These are phyloP conservation scores for Lacerta bilineata DNA, from an alignment of 2,797 vertebrate species.

Conservation along the genomic window DNA sequence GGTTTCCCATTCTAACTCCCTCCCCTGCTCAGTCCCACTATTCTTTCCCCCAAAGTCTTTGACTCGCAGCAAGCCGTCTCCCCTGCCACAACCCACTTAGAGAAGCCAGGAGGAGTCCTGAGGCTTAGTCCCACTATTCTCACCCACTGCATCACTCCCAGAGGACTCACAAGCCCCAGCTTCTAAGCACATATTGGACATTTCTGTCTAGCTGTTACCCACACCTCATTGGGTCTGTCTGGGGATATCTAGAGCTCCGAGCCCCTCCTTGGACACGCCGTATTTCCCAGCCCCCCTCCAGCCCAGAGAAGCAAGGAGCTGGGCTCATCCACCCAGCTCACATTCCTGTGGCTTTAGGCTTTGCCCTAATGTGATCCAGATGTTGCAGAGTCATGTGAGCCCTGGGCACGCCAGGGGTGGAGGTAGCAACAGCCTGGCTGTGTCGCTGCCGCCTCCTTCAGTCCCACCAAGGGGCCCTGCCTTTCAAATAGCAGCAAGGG, in stretches of 20 bases:
- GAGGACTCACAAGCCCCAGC: background rate
- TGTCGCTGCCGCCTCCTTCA: background rate
- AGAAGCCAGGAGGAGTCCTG: background rate
- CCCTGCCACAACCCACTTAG: background rate
- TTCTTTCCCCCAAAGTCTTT: background rate
- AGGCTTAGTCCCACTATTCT: too few relatives aligned
- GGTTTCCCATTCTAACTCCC: too few relatives aligned
- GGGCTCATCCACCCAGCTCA: background rate
- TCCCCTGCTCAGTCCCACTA: too few relatives aligned
- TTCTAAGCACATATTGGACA: background rate
- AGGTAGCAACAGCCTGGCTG: conserved; percentile 59
- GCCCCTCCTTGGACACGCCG: background rate
- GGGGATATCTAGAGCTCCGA: background rate
- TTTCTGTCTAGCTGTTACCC: background rate
- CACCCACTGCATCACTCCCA: background rate
- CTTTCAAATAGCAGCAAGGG: background rate
- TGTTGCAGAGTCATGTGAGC: conserved; percentile 45
- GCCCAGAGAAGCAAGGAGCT: background rate
- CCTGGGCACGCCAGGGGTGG: conserved; percentile 29
- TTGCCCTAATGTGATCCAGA: conserved; percentile 51
- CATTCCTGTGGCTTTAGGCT: conserved; percentile 45
- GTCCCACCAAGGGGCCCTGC: background rate
- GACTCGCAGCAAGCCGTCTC: background rate
- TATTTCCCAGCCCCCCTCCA: background rate
- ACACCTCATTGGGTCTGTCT: background rate